Base-by-base conservation (phyloP, 2,797 vertebrate species). In the Oceanodroma leucorhoa region DNA sequence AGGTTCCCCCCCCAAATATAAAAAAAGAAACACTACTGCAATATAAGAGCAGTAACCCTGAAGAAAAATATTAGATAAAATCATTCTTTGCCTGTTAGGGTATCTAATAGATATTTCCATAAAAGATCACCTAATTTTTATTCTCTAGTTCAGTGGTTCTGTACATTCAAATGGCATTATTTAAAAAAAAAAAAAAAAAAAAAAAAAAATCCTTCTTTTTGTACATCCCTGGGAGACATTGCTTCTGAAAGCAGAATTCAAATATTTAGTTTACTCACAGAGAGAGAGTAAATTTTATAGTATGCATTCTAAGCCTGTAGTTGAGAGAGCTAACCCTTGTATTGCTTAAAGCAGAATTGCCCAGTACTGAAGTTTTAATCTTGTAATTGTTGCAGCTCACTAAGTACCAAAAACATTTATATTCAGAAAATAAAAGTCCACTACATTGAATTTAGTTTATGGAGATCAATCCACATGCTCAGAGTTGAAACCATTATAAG, bases 321-420 rank as follows among this genome's bases (percentile, higher is more conserved):
- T 18, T 14, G 30, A 45, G 43, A 48, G 26, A n/a, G 9, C 8
- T 41, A 69, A 70, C 11, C 27, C 26, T 54, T 18, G 18, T 26
- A 32, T 15, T 34, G 21, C 11, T 22, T 84, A 15, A 77, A 76
- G 66, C 26, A 29, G 15, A 89, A 45, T 1, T 75, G 1, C 17
- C 23, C 11, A 36, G 8, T 18, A 43, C 3, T 43, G 5, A 83
- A 77, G 9, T 46, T 71, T 64, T 69, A 45, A 22, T 54, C 22
- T 69, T 83, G 6, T 54, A 41, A 62, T 51, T 51, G 18, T 5
- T 79, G 57, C 17, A 66, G 40, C 30, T 76, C 41, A 45, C 12
- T 14, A 67, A 46, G 21, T 14, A 62, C 12, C 32, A 45, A 75
- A 70, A 27, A 0, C 0, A 0, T 22, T 61, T n/a, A 8, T 23